Evolutionary conservation across 2,888 invertebrate species (phyloP).

Genomic region (Atrina japonica): DNA sequence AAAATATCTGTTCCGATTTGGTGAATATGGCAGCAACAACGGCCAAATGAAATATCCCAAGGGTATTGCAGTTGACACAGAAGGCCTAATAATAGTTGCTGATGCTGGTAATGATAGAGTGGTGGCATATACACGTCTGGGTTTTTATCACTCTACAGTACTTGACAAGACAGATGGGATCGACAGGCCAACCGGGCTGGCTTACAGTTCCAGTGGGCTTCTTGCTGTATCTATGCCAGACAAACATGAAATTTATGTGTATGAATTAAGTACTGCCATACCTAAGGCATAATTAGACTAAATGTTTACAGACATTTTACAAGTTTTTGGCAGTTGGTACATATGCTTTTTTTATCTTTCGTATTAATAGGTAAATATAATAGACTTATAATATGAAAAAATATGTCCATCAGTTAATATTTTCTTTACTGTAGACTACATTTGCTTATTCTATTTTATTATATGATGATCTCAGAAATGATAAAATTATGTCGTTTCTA

Average conservation of each 20-base stretch:
- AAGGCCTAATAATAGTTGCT: conserved; percentile 50
- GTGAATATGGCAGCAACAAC: conserved; percentile 42
- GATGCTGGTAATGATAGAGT: conserved; percentile 60
- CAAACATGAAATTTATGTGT: conserved; percentile 46
- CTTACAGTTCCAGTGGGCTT: conserved; percentile 33
- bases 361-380: no score
- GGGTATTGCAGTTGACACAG: conserved; percentile 42
- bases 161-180: conserved; percentile 41
- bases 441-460: no score
- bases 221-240: conserved; percentile 55
- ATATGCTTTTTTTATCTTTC: no score
- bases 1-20: conserved; percentile 48
- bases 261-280: conserved; percentile 23
- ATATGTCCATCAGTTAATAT: no score
- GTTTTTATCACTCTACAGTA: conserved; percentile 41
- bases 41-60: conserved; percentile 52
- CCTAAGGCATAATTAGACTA: neutral
- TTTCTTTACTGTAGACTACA: no score
- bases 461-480: no score
- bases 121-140: conserved; percentile 48
- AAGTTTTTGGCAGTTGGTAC: no score
- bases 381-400: no score
- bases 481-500: no score
- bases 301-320: no score
- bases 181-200: conserved; percentile 50